Evolutionary conservation across 2,113 vertebrate species (phyloP), one percentile per base, ranked within the genome.

Genomic region (Toxotes jaculatrix): DNA sequence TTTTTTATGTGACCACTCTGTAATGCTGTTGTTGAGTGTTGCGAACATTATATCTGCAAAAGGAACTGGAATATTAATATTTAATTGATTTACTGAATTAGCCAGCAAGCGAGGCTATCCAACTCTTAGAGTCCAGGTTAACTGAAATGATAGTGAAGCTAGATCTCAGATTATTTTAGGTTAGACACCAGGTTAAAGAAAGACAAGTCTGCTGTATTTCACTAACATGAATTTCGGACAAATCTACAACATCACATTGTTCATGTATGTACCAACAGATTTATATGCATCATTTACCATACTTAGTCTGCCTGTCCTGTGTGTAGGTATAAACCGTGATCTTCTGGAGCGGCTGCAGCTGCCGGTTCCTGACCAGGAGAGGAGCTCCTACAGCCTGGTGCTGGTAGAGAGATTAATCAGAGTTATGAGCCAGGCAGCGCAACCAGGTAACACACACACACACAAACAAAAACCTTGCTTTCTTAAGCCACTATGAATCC

Each of bases 351-450:
- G 96, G 79, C 96, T 99, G 83, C 98, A 99, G 87, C 89, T 99
- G 62, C 97, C 97, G 0, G 95, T 96, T 45, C 96, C 96, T 10
- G 93, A 94, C 47, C 93, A 93, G 27, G 97, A 97, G 88, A 97
- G 94, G 88, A 96, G 88, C 84, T 93, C 94, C 0, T 99, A 99
- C 88, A 98, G 98, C 76, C 96, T 97, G 38, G 96, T 97, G 1
- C 94, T 99, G 65, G 95, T 96, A 0, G 98, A 99, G 79, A 94
- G 97, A 61, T 96, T 99, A n/a, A 99, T 99, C 84, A 90, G 97
- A 74, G 95, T 98, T 70, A 98, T 98, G 96, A 99, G 95, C 91
- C 96, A 94, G 0, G 97, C 98, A 17, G 95, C 98, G 32, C 97
- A 97, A 75, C 96, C 96, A 95, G 98, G 98, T 99, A 93, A 64